Evolutionary conservation across 2,797 vertebrate species (phyloP).

Genomic region (Aldrovandia affinis): DNA sequence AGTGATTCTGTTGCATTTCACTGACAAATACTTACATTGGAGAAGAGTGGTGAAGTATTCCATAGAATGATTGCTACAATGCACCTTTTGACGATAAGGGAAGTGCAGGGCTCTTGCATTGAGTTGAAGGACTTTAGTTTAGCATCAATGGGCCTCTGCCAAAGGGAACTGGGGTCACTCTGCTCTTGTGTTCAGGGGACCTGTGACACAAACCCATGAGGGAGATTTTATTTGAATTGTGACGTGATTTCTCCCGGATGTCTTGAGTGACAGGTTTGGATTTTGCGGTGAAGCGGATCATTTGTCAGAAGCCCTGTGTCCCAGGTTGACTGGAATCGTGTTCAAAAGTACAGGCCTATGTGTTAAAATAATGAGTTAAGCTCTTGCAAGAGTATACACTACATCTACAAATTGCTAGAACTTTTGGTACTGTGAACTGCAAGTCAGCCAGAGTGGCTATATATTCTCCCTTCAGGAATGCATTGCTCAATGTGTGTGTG

Average conservation of each 20-base stretch:
- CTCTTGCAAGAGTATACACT: background rate
- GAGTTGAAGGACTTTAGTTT: background rate
- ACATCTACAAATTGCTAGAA: background rate
- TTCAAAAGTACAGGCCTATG: background rate
- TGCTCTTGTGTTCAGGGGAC: background rate
- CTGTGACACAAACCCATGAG: background rate
- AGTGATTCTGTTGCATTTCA: background rate
- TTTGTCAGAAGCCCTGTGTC: background rate
- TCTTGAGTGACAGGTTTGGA: background rate
- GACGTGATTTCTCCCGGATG: background rate
- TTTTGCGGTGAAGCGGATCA: background rate
- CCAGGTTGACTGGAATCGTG: background rate
- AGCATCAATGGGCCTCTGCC: background rate
- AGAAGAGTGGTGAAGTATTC: background rate
- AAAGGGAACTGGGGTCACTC: constrained; percentile 13
- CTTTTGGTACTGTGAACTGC: background rate
- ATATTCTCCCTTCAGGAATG: too few species aligned
- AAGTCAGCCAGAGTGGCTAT: background rate
- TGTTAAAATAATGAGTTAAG: background rate
- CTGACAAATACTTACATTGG: background rate
- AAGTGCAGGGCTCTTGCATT: background rate
- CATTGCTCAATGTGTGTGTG: background rate
- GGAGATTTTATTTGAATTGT: too few species aligned
- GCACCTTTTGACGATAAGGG: constrained; percentile 6
- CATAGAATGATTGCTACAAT: background rate